Evolutionary conservation across 2,888 invertebrate species (phyloP), one percentile per base, ranked within the genome.

Genomic region (Phyto melanocephala): DNA sequence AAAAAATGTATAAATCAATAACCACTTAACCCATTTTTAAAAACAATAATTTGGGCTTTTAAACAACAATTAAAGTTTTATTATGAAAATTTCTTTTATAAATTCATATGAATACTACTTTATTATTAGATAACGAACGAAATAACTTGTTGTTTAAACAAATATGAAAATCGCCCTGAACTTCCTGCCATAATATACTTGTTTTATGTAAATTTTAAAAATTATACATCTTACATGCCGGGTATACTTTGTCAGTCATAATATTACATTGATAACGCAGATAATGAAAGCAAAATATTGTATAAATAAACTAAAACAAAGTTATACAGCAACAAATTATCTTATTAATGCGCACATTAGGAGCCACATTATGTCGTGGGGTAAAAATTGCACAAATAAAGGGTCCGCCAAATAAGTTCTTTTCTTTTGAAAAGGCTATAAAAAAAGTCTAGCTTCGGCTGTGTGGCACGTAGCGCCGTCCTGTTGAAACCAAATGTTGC

Each of bases 181-280:
- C 20, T 15, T 37, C 20, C 15, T 47, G 24, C 6, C n/a, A n/a
- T 11, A 17, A 22, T 24, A 10, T 62, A 11, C 24, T 3, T 13
- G 22, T 54, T 28, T 28, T 28, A 52, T 60, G 37, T 52, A 40
- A 50, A 40, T 62, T 28, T 2, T 68, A 68, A 72, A 63, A 37
- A 65, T 65, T 37, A 68, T 45, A 74, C 78, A 72, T 78, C 52
- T 67, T 33, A 68, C 33, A 72, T 68, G 62, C 8, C 10, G 28
- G 28, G n/a, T 15, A 35, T 11, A 11, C 13, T 5, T 60, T 65
- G 68, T 77, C 71, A 42, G 24, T 24, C 13, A 67, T 40, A 72
- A 17, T 22, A 11, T 40, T 62, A 47, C 17, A 72, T 42, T 79
- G 58, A 72, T 52, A 72, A 67, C 13, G 1, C 15, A 65, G 67